These are phyloP conservation scores for Barbus barbus DNA, from an alignment of 2,113 vertebrate genomes.

Conservation along the genomic window DNA sequence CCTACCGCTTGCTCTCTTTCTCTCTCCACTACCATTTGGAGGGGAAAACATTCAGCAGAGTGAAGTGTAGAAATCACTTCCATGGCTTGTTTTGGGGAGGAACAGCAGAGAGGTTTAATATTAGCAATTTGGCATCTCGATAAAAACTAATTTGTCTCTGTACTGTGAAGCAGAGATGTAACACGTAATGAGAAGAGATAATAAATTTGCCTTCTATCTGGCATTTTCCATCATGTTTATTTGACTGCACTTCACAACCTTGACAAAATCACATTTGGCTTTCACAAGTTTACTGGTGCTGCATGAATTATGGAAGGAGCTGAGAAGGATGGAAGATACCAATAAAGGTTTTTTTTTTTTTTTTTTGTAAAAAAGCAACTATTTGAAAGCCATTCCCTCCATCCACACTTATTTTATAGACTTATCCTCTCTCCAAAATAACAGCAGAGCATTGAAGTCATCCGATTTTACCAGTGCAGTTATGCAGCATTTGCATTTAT, in stretches of 20 bases:
- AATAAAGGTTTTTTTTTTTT: not conserved
- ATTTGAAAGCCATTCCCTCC: slow-evolving; percentile 8
- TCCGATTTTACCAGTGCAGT: slow-evolving; percentile 43
- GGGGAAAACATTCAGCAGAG: slow-evolving; percentile 1
- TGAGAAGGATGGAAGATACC: slow-evolving; percentile 33
- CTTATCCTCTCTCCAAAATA: slow-evolving; percentile 45
- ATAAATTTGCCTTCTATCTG: slow-evolving; percentile 34
- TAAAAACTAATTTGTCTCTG: slow-evolving; percentile 39
- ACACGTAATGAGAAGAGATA: slow-evolving; percentile 38
- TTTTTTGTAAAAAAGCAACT: not conserved
- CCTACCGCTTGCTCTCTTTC: slow-evolving; percentile 6
- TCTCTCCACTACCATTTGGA: not conserved
- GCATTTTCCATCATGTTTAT: slow-evolving; percentile 41
- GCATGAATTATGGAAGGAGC: slow-evolving; percentile 46
- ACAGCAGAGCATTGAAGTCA: slow-evolving; percentile 35
- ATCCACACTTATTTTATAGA: slow-evolving; percentile 27
- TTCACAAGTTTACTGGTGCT: slow-evolving; percentile 36
- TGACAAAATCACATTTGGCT: slow-evolving; percentile 41
- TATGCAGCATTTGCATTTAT: slow-evolving; percentile 53
- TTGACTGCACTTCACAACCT: slow-evolving; percentile 41
- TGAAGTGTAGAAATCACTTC: slow-evolving; percentile 25
- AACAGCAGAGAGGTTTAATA: slow-evolving; percentile 35
- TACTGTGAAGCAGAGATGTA: slow-evolving; percentile 32
- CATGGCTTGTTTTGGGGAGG: slow-evolving; percentile 27
- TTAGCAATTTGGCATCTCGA: slow-evolving; percentile 36